phyloP scores from a whole-genome alignment of 2,797 vertebrate species.

The Artibeus lituratus region DNA sequence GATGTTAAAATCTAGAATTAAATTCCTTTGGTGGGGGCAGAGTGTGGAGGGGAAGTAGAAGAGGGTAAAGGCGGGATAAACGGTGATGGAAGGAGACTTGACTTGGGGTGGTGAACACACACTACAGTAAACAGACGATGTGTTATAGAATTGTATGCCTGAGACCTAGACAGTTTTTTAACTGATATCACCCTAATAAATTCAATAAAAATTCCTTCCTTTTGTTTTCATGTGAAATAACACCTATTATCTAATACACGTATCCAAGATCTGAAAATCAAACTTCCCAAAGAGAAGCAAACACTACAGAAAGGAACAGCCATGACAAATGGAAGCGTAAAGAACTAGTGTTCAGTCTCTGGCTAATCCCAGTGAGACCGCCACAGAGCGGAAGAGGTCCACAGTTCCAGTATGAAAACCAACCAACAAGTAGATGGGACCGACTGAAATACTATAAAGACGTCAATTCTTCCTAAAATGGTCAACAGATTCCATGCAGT shows the following conservation, averaged over 20 bases:
- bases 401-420: background rate
- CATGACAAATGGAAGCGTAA: background rate
- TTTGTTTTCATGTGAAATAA: constrained; percentile 32
- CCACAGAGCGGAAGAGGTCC: background rate
- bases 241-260: background rate
- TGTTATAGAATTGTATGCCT: background rate
- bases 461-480: background rate
- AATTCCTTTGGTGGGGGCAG: background rate
- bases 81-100: background rate
- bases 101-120: background rate
- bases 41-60: background rate
- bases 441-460: background rate
- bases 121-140: background rate
- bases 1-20: background rate
- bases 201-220: background rate
- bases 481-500: background rate
- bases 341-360: background rate
- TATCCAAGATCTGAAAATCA: constrained; percentile 6
- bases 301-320: background rate
- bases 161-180: background rate
- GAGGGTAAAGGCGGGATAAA: background rate
- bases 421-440: background rate
- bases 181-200: background rate
- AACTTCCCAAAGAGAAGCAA: constrained; percentile 31
- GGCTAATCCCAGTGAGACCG: background rate